phyloP scores from a whole-genome alignment of 2,797 vertebrate genomes.

The Tinamus major region DNA sequence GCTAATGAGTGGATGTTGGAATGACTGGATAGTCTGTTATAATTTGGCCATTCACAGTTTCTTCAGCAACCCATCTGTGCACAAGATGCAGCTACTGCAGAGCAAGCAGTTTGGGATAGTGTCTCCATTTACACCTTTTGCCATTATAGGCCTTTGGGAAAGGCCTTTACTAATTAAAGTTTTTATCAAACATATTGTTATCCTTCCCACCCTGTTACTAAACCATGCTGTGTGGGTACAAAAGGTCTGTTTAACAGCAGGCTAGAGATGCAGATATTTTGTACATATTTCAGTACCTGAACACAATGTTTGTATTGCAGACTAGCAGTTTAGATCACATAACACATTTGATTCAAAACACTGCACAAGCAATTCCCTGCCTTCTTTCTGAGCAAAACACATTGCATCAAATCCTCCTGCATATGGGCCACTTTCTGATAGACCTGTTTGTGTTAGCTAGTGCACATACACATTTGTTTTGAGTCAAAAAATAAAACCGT shows the following conservation, averaged over 20 bases:
- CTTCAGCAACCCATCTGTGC: conserved; percentile 85
- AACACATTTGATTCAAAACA: background rate
- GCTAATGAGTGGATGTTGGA: conserved; percentile 88
- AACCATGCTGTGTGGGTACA: conserved; percentile 75
- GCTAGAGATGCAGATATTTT: conserved; percentile 59
- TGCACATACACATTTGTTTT: background rate
- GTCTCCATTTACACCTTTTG: conserved; percentile 82
- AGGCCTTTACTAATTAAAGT: conserved; percentile 87
- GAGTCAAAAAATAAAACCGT: background rate
- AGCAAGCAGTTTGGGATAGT: conserved; percentile 70
- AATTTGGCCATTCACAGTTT: conserved; percentile 88
- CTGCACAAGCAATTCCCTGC: rapidly evolving
- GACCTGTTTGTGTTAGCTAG: background rate
- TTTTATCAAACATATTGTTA: conserved; percentile 87
- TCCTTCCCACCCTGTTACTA: conserved; percentile 76
- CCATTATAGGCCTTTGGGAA: conserved; percentile 80
- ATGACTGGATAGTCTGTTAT: conserved; percentile 83
- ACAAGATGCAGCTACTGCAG: conserved; percentile 4
- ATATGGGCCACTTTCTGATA: background rate
- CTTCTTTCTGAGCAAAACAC: background rate
- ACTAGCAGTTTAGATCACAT: conserved; percentile 34
- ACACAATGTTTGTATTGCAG: conserved; percentile 37
- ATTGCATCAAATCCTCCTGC: background rate
- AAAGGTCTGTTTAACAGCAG: conserved; percentile 69
- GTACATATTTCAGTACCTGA: conserved; percentile 48